phyloP scores from a whole-genome alignment of 2,113 vertebrate species.

The Noturus placidus region DNA sequence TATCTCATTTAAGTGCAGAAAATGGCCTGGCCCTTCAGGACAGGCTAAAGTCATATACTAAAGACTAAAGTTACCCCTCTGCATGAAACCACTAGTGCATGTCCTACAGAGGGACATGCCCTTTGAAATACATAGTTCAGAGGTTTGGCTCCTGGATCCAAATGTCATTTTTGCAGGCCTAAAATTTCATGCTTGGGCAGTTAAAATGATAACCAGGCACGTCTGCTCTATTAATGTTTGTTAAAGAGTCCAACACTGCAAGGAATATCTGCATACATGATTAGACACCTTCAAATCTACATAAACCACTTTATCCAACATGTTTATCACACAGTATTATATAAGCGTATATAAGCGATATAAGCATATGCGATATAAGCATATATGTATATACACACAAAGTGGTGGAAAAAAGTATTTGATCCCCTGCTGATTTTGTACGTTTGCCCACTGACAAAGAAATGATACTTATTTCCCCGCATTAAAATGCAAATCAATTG shows the following conservation, averaged over 20 bases:
- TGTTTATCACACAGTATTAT: not conserved
- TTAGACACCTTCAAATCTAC: not conserved
- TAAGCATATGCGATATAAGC: too few relatives aligned
- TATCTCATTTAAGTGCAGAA: not conserved
- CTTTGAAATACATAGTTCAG: conserved; percentile 9
- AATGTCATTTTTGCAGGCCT: not conserved
- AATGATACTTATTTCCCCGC: too few relatives aligned
- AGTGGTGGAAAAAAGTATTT: too few relatives aligned
- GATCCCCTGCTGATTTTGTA: too few relatives aligned
- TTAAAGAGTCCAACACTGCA: not conserved
- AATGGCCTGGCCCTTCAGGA: not conserved
- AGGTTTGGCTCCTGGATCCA: not conserved
- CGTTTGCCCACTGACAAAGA: too few relatives aligned
- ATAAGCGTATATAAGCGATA: not conserved
- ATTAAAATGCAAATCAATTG: too few relatives aligned
- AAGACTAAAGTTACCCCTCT: not conserved
- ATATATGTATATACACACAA: not conserved
- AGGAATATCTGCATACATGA: not conserved
- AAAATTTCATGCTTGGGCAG: conserved; percentile 12
- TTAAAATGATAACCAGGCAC: not conserved
- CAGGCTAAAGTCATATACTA: conserved; percentile 18
- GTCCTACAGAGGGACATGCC: not conserved
- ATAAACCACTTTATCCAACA: not conserved
- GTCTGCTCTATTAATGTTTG: not conserved
- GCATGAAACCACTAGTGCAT: not conserved